Evolutionary conservation across 2,797 vertebrate genomes (phyloP).

Genomic region (Halcyon chelicuti): DNA sequence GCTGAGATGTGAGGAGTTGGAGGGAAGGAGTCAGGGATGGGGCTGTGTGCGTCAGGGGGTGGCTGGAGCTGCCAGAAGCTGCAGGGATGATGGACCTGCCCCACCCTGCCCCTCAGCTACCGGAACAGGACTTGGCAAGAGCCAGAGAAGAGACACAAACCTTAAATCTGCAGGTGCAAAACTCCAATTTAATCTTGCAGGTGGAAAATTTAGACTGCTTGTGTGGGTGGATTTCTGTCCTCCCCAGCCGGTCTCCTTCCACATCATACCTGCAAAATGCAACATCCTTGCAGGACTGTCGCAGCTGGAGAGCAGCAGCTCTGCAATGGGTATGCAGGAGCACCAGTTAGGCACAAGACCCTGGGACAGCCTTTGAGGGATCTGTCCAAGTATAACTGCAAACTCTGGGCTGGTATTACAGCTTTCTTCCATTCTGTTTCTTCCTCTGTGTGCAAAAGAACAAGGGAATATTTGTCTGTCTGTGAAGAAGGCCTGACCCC

Average conservation of each 20-base stretch:
- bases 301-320: not conserved
- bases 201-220: not conserved
- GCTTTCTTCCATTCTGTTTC: not conserved
- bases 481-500: not conserved
- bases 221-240: not conserved
- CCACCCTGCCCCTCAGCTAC: not conserved
- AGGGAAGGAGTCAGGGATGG: not conserved
- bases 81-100: not conserved
- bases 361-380: not conserved
- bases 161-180: not conserved
- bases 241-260: not conserved
- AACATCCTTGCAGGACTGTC: not conserved
- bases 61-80: not conserved
- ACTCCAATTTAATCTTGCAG: not conserved
- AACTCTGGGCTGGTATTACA: not conserved
- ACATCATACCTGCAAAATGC: not conserved
- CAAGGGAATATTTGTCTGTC: not conserved
- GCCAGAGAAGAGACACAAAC: not conserved
- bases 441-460: not conserved
- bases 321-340: accelerated
- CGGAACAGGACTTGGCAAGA: not conserved
- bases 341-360: accelerated
- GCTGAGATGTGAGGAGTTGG: not conserved
- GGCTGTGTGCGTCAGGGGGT: no score
- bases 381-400: not conserved